Base-by-base conservation (phyloP, 1,140 invertebrate species). In the Sinella curviseta region DNA sequence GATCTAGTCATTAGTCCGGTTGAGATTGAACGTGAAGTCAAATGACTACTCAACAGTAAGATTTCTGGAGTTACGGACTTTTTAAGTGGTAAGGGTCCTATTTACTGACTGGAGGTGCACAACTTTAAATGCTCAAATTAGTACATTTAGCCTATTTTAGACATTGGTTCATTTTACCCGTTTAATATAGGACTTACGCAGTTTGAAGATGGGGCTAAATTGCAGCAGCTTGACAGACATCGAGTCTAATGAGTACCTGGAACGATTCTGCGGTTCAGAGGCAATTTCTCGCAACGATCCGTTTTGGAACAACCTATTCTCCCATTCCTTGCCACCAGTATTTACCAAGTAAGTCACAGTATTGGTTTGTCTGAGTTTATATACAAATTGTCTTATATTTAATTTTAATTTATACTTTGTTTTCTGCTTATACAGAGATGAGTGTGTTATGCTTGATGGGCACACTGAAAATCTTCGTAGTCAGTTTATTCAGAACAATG, bases 221-320 rank as follows among this genome's bases (percentile, higher is more conserved):
- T 91, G 94, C 79, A 96, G 94, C 87, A 92, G 91, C 84, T 91
- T 94, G 84, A 91, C 91, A 77, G 94, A 97, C 85, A 88, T 98
- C 76, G 90, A 91, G 60, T 90, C 90, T 77, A 98, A 98, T 89
- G 92, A 94, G 82, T 92, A 93, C 85, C 87, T 98, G 35, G 88
- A 90, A 76, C 89, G 90, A 76, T 94, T 98, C 86, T 92, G 93
- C 80, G 92, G 94, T 0, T 90, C 91, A 67, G 91, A 95, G 81
- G 85, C 91, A 17, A 94, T 99, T 84, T 89, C 91, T n/a, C 89
- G 91, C 30, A 95, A 96, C 88, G 94, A 97, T 88, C 92, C 93
- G 16, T 98, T 96, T 86, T 99, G 97, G 97, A 95, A 95, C 86
- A 92, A 93, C 82, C 90, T 99, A 76, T 88, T 99, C 17, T 94